A percentile compares a stretch with the other conserved stretches of the same genome.
Conservation (phyloP, 2,113 vertebrate genomes). For the Otus sunia region DNA sequence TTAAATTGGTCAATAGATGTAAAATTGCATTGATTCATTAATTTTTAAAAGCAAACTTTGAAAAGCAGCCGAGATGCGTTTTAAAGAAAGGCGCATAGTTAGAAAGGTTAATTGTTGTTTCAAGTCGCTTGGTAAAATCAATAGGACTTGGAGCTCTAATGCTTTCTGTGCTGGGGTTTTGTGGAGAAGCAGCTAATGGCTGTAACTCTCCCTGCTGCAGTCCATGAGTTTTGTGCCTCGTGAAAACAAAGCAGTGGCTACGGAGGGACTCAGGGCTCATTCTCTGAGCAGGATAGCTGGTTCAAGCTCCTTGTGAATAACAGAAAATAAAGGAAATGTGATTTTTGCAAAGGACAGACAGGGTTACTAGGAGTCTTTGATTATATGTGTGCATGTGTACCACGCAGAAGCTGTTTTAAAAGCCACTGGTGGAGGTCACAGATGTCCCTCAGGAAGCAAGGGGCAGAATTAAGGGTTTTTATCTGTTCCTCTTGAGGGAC, state of each 20-base stretch:
- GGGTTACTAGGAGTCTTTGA: neutral
- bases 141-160: neutral
- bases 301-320: neutral
- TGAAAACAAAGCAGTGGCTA: neutral
- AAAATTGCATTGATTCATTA: neutral
- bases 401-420: neutral
- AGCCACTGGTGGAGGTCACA: neutral
- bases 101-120: conserved; percentile 42
- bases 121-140: neutral
- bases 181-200: neutral
- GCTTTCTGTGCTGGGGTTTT: neutral
- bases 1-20: neutral
- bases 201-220: neutral
- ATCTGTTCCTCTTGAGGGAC: neutral
- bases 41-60: neutral
- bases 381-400: fast-evolving
- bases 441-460: neutral
- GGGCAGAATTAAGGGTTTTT: neutral
- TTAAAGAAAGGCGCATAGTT: neutral
- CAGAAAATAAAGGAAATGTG: neutral
- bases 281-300: neutral
- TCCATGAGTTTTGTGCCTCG: neutral
- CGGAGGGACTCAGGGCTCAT: fast-evolving
- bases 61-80: neutral
- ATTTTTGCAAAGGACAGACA: neutral